Base-by-base conservation (phyloP, 2,113 vertebrate genomes). In the Hiodon tergisus region DNA sequence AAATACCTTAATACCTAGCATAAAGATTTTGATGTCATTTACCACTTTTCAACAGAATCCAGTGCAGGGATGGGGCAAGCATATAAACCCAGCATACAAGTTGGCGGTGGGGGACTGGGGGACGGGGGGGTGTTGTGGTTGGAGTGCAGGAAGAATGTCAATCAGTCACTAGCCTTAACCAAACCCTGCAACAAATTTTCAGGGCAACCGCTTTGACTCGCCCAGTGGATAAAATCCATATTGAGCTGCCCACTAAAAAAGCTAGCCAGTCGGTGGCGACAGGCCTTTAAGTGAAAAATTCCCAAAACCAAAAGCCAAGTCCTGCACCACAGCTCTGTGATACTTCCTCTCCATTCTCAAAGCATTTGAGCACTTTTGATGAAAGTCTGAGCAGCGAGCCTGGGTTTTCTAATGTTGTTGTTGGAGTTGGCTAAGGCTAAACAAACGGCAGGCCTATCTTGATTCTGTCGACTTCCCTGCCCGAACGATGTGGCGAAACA, bases 271-370 rank as follows among this genome's bases (percentile, higher is more conserved):
- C 57, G 65, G 83, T 78, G 86, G 87, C 77, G 87, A 87, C 90
- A 87, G 86, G 87, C 90, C 82, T 86, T 88, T 88, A 91, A 91
- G 85, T 90, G 83, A 88, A 79, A 77, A 81, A 58, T 86, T 86
- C 72, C 76, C 69, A 81, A 89, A 92, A 91, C 84, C 88, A 84
- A 84, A 75, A 89, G 80, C 88, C 89, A 89, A 89, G 87, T 86
- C 89, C 86, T 88, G 86, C 73, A 85, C 86, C 88, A 78, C 89
- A 87, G 88, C 76, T 65, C 71, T 55, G 65, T 82, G 17, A 76
- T 89, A 87, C 88, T 84, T 63, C 85, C 82, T 51, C 79, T 79
- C 52, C 58, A 85, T 81, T 85, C 79, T 80, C 78, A 66, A 77
- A 68, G 75, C 74, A 77, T 75, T 81, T 76, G 57, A 55, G 51